These are phyloP conservation scores for Antechinus flavipes DNA, from an alignment of 2,113 vertebrate species.

Conservation along the genomic window DNA sequence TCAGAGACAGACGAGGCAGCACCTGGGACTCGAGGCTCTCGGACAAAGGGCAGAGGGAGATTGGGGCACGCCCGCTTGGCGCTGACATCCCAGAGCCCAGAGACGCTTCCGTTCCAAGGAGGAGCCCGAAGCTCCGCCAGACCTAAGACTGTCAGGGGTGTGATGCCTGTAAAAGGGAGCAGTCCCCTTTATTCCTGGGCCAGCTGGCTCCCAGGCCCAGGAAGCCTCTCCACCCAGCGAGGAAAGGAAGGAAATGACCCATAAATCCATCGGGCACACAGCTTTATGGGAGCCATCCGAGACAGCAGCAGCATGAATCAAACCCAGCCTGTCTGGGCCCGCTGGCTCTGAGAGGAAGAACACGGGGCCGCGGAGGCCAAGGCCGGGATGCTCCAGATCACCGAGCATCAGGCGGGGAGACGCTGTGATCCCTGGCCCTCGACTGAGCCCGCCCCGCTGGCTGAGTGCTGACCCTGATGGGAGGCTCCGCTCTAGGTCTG, in stretches of 20 bases:
- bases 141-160: background rate
- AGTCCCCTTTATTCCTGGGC: background rate
- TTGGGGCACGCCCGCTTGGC: background rate
- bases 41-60: background rate
- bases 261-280: slow-evolving; percentile 4
- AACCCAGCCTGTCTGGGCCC: background rate
- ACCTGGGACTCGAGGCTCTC: background rate
- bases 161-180: slow-evolving; percentile 1
- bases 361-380: background rate
- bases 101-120: background rate
- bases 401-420: background rate
- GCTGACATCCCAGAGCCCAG: background rate
- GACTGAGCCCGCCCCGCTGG: background rate
- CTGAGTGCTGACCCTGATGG: background rate
- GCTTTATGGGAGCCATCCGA: slow-evolving; percentile 4
- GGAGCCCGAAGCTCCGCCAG: background rate
- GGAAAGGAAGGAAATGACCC: background rate
- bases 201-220: slow-evolving; percentile 1
- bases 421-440: background rate
- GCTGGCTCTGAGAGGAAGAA: background rate
- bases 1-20: background rate
- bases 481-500: background rate
- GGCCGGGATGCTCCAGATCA: background rate
- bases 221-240: background rate
- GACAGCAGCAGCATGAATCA: background rate